Evolutionary conservation across 2,113 vertebrate genomes (phyloP).

Genomic region (Dolichallabes microphthalmus): DNA sequence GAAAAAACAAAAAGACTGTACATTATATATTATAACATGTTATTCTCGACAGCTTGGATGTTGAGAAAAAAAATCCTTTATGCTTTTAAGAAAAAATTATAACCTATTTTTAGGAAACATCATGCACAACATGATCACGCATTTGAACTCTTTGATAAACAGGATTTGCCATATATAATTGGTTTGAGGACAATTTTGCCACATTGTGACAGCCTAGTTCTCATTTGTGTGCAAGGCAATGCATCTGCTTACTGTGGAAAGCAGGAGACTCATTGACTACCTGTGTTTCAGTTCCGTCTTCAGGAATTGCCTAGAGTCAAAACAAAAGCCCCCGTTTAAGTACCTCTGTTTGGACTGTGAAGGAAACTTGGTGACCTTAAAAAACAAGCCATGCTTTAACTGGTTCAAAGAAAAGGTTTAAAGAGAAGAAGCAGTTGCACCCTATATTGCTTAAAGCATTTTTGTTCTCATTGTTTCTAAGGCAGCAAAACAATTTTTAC

Average conservation of each 20-base stretch:
- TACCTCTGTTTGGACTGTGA: conserved; percentile 6
- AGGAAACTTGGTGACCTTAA: conserved; percentile 2
- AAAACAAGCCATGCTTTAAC: background rate
- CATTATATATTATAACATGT: background rate
- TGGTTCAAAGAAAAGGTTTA: background rate
- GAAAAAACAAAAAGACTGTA: background rate
- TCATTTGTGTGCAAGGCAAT: conserved; percentile 59
- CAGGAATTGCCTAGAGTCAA: conserved; percentile 46
- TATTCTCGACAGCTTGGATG: background rate
- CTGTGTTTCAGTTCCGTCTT: conserved; percentile 54
- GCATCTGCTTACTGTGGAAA: conserved; percentile 41
- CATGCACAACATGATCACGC: background rate
- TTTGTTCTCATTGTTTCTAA: background rate
- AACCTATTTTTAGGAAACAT: background rate
- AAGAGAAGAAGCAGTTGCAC: background rate
- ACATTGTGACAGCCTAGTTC: conserved; percentile 50
- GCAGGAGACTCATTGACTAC: conserved; percentile 37
- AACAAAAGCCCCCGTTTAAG: conserved; percentile 43
- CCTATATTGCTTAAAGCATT: background rate
- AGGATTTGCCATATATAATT: background rate
- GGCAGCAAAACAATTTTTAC: background rate
- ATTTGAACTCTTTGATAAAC: background rate
- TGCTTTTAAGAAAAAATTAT: background rate
- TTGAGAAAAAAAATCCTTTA: background rate
- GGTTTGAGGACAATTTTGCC: conserved; percentile 38